Conservation (phyloP, 2,888 invertebrate species). For the Eumacrocentrus americanus region DNA sequence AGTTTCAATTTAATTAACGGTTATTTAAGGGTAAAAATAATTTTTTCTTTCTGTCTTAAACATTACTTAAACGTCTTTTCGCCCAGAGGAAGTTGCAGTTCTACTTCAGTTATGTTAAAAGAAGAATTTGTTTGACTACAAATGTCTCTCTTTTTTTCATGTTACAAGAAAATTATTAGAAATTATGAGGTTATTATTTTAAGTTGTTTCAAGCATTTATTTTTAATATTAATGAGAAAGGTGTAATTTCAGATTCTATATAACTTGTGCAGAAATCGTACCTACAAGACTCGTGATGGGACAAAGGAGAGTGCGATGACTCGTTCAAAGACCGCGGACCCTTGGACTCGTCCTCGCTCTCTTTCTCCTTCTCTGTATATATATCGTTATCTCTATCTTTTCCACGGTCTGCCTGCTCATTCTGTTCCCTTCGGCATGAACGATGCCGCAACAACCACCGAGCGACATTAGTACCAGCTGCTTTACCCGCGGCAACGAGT, state of each 20-base stretch:
- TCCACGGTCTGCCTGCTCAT: background rate
- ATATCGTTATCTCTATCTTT: slow-evolving; percentile 3
- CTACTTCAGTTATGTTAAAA: too few species aligned
- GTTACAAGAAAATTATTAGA: background rate
- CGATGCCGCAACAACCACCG: slow-evolving; percentile 11
- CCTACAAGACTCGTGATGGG: too few species aligned
- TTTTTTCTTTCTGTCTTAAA: too few species aligned
- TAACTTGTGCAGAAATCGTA: too few species aligned
- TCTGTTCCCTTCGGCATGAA: slow-evolving; percentile 1
- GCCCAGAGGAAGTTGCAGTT: too few species aligned
- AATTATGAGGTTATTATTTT: background rate
- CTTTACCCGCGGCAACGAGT: slow-evolving; percentile 22
- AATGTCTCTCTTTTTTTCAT: too few species aligned
- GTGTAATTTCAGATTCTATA: too few species aligned
- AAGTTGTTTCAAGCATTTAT: background rate
- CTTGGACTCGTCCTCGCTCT: slow-evolving; percentile 21
- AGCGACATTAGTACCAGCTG: slow-evolving; percentile 22
- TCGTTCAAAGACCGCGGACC: slow-evolving; percentile 22
- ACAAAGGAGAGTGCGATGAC: slow-evolving; percentile 31
- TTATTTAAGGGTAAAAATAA: background rate
- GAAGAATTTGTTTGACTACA: too few species aligned
- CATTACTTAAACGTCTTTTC: too few species aligned
- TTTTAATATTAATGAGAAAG: too few species aligned
- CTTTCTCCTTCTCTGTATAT: background rate
- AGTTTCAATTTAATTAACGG: background rate